Conservation (phyloP, 1,140 invertebrate species). For the Drosophila melanica region DNA sequence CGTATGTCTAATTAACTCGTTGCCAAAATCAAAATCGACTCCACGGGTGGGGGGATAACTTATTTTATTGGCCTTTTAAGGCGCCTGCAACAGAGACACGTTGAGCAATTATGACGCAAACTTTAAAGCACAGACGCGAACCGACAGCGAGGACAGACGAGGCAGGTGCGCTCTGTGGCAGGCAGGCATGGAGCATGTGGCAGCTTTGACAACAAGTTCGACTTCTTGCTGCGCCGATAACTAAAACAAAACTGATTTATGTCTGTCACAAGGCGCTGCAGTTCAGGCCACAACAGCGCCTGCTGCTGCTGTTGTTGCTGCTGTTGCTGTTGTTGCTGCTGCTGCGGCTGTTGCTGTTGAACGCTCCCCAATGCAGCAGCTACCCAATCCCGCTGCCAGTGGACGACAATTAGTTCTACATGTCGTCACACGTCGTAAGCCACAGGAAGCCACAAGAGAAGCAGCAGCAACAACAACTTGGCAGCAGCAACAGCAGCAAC, state of each 20-base stretch:
- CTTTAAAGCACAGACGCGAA: conserved; percentile 16
- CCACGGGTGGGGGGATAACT: background rate
- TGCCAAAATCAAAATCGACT: conserved; percentile 35
- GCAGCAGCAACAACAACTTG: conserved; percentile 25
- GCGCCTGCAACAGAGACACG: conserved; percentile 32
- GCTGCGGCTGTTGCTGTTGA: conserved; percentile 19
- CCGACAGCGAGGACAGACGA: conserved; percentile 2
- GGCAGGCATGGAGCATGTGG: conserved; percentile 19
- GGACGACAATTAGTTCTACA: conserved; percentile 84
- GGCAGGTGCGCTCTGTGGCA: conserved; percentile 27
- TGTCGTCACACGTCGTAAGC: conserved; percentile 82
- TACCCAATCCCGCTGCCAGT: conserved; percentile 36
- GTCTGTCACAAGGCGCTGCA: conserved; percentile 71
- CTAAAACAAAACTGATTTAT: conserved; percentile 82
- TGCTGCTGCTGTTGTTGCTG: background rate
- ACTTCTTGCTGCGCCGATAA: conserved; percentile 80
- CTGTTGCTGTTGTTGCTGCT: background rate
- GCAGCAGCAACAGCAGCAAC: background rate
- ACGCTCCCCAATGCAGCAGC: conserved; percentile 1
- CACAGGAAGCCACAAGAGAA: conserved; percentile 77
- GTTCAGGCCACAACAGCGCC: conserved; percentile 25
- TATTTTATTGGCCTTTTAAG: conserved; percentile 50
- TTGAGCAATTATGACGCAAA: conserved; percentile 73
- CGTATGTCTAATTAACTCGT: conserved; percentile 73
- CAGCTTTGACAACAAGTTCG: conserved; percentile 50